Base-by-base conservation (phyloP, 2,797 vertebrate species). In the Myotis vivesi region DNA sequence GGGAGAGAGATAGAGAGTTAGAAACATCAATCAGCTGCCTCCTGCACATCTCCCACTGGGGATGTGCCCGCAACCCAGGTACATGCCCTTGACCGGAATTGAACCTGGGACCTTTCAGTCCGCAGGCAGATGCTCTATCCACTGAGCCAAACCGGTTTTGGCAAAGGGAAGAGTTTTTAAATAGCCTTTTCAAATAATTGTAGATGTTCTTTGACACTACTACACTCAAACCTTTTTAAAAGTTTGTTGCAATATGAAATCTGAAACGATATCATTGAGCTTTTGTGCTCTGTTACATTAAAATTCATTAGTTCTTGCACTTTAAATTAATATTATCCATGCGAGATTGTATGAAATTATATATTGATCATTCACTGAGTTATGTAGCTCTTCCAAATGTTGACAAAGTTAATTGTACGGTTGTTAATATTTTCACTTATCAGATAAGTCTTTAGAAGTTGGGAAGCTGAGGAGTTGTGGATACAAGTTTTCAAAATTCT, bases 401-500 rank as follows among this genome's bases (percentile, higher is more conserved):
- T 93, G 76, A 66, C 66, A 84, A 8, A 57, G 89, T 80, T 83
- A 51, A 55, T 89, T 80, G 33, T 51, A 57, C 6, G 49, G 15
- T 91, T 95, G 15, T 91, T 95, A 38, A 11, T 86, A 25, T 75
- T 85, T 69, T 53, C 28, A 64, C 41, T 89, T 30, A 51, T 85
- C 53, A 83, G 59, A 8, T 86, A 72, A 82, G 19, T 94, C 73
- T 85, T 85, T 91, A 80, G 81, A 36, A 91, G 73, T 66, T 71
- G 28, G 9, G 53, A 90, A 59, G 23, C 22, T 79, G 44, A 71
- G 2, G 28, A 57, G 59, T 17, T 92, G 12, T 8, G 19, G 49
- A 53, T 16, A 81, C 23, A 75, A 8, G 30, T 91, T 95, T 94
- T 81, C 33, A 92, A 51, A 76, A 87, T 87, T 92, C 71, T 71